phyloP scores from a whole-genome alignment of 2,888 invertebrate genomes.

The Nomada flava region DNA sequence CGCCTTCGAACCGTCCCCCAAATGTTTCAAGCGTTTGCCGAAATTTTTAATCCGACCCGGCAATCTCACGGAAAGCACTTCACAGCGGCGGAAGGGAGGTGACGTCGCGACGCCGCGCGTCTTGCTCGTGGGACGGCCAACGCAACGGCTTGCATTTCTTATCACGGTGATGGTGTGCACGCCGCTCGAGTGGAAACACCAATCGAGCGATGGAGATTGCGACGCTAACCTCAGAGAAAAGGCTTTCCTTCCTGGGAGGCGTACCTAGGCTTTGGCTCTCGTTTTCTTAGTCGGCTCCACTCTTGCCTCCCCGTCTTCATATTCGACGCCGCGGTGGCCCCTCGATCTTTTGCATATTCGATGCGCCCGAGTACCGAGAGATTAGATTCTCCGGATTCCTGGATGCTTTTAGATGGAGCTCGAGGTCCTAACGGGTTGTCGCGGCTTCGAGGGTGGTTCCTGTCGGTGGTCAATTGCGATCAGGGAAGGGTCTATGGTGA shows the following conservation, averaged over 20 bases:
- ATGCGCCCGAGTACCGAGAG: constrained; percentile 54
- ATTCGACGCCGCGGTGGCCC: constrained; percentile 52
- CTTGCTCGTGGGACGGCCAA: constrained; percentile 48
- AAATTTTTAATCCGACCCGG: constrained; percentile 74
- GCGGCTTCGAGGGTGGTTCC: constrained; percentile 8
- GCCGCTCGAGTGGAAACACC: constrained; percentile 70
- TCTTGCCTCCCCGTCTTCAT: constrained; percentile 27
- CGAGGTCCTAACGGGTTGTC: constrained; percentile 29
- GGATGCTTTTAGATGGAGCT: constrained; percentile 33
- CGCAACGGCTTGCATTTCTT: constrained; percentile 63
- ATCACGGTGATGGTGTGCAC: constrained; percentile 66
- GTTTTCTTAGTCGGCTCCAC: neutral
- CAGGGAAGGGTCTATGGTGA: constrained; percentile 29
- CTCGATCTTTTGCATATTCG: constrained; percentile 68
- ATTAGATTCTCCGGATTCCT: constrained; percentile 59
- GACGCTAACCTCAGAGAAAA: constrained; percentile 72
- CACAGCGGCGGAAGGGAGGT: constrained; percentile 34
- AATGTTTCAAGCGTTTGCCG: constrained; percentile 8
- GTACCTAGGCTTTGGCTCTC: neutral
- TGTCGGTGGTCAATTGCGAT: constrained; percentile 29
- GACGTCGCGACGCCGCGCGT: constrained; percentile 15
- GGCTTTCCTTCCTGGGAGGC: constrained; percentile 59
- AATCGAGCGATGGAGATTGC: constrained; percentile 74
- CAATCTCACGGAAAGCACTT: constrained; percentile 75
- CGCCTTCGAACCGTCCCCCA: neutral